Evolutionary conservation across 2,888 invertebrate species (phyloP), one percentile per base, ranked within the genome.

Genomic region (Physocephala rufipes): DNA sequence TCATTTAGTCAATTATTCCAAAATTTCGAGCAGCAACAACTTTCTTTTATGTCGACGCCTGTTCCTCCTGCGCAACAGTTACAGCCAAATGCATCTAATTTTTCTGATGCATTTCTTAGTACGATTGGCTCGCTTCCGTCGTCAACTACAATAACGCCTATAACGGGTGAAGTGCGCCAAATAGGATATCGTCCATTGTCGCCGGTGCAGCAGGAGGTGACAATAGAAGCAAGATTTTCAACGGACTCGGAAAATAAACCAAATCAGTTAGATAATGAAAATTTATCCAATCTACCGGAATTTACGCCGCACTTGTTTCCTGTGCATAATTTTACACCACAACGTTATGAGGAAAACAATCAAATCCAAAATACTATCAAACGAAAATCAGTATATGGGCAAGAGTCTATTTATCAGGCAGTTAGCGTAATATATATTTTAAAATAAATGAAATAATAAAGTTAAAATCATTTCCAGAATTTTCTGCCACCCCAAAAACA

Each of bases 1-100:
- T 19, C 67, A 7, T 61, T 59, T 15, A 69, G 65, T 51, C 71
- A 71, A 15, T 68, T 68, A 28, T 72, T 68, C 53, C 72, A 65
- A 43, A 65, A 26, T 26, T 61, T 64, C 16, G 72, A 72, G 3
- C 68, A 72, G 15, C 68, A 72, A 51, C 72, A 71, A 24, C 47
- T 69, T 28, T 62, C 62, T 12, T 71, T 67, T 49, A 68, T 59
- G 59, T 36, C 64, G 4, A 45, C 65, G 2, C 53, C 67, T 19
- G 43, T 58, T 28, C 4, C 63, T 19, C 2, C 63, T 9, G 28
- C 63, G 24, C 49, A 49, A 21, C 62, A 62, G 47, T 16, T 26
- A 16, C 21, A 67, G 19, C 9, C 58, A 30, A 16, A 15, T 45
- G 19, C 45, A 30, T 49, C 58, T 43, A 43, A 45, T 1, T 69